Evolutionary conservation across 1,140 invertebrate species (phyloP), one percentile per base, ranked within the genome.

Genomic region (Amyelois transitella): DNA sequence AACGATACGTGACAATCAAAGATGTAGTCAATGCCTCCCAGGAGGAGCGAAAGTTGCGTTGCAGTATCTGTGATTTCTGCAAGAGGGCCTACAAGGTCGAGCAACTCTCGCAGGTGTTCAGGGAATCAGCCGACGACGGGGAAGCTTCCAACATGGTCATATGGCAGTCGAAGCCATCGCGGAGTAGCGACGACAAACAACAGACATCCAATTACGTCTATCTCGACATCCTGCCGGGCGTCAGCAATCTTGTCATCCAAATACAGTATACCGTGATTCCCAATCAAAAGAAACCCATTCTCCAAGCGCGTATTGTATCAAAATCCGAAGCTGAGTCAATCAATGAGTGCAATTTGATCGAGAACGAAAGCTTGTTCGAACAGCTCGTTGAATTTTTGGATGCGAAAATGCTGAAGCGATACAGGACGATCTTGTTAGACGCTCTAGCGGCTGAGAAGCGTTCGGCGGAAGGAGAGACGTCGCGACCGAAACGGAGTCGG

Each of bases 331-430:
- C 14, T 1, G 14, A 25, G 8, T 20, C 22, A 5, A 8, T 18
- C 3, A 52, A 58, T 17, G 50, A 58, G 28, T 32, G 38, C 8
- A 45, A 17, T 1, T 19, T 62, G 20, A 24, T 53, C 0, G 44
- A 47, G n/a, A 48, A 55, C 21, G 49, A 56, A 14, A 48, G 28
- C 6, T 12, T 62, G 2, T 20, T 62, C 6, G 45, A 57, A 6
- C 50, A 56, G 32, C 21, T 55, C 1, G 10, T 62, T 19, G 43
- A 43, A 7, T 47, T 7, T 6, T 18, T 52, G 2, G 44, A 6
- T 25, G 17, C 6, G 2, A 50, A 10, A 12, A 14, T 4, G n/a
- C 17, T 18, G 43, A 28, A 28, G 22, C 52, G 18, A 43, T 58
- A 17, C 18, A 7, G 17, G 28, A 14, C 7, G 7, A 51, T 50